Percentiles rank a stretch among this genome's conserved stretches.
phyloP scores from a whole-genome alignment of 2,888 invertebrate genomes.

The Clunio marinus region DNA sequence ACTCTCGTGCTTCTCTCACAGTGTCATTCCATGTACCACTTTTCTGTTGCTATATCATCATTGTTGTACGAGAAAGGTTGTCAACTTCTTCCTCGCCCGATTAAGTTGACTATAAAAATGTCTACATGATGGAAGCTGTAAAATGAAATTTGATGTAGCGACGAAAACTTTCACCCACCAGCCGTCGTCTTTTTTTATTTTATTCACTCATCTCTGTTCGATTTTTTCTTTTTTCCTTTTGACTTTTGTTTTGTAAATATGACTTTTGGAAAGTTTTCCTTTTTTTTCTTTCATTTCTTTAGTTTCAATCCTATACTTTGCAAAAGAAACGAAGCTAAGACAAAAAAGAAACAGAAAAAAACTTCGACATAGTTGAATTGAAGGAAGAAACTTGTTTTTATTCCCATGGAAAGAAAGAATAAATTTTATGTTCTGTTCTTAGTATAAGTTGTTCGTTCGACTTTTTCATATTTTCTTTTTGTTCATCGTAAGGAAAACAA shows the following conservation, averaged over 20 bases:
- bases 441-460: background rate
- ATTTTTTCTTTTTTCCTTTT: background rate
- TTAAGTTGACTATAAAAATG: conserved; percentile 25
- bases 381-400: conserved; percentile 13
- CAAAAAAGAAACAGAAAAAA: background rate
- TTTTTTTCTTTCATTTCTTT: background rate
- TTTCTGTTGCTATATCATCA: conserved; percentile 20
- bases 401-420: conserved; percentile 11
- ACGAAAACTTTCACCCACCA: conserved; percentile 14
- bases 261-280: background rate
- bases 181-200: background rate
- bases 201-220: background rate
- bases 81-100: conserved; percentile 4
- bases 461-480: background rate
- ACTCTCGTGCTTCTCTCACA: background rate
- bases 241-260: conserved; percentile 14
- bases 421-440: background rate
- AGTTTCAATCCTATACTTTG: background rate
- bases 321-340: too few relatives aligned
- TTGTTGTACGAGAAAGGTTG: conserved; percentile 13
- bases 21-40: conserved; percentile 27
- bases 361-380: background rate
- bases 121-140: conserved; percentile 24
- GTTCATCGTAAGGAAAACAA: background rate
- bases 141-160: conserved; percentile 30